Evolutionary conservation across 2,888 invertebrate species (phyloP).

Genomic region (Dichetophora obliterata): DNA sequence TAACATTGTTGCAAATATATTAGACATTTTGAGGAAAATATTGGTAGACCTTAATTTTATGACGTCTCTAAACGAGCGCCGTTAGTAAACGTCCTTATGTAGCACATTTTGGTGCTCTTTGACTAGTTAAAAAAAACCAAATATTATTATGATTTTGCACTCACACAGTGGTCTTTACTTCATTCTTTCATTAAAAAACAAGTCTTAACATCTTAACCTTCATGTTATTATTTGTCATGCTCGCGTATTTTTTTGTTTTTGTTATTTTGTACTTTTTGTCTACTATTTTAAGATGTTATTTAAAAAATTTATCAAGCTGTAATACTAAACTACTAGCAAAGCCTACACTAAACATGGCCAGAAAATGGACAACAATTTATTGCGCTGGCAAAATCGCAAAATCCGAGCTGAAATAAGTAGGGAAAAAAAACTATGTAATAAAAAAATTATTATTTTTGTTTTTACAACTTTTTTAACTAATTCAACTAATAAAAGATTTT

Average conservation of each 20-base stretch:
- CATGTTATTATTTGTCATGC: not conserved
- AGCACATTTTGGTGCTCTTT: too few species aligned
- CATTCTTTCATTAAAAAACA: not conserved
- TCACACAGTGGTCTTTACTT: not conserved
- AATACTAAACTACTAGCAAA: not conserved
- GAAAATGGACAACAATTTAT: slow-evolving; percentile 7
- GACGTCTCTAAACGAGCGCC: too few species aligned
- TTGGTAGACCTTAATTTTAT: too few species aligned
- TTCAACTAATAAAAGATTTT: not conserved
- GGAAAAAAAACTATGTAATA: not conserved
- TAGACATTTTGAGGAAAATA: too few species aligned
- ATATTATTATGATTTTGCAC: too few species aligned
- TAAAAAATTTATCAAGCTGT: slow-evolving; percentile 20
- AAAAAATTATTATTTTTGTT: not conserved
- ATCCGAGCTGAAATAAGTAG: not conserved
- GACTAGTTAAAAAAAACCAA: too few species aligned
- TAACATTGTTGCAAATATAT: too few species aligned
- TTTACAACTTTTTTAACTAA: not conserved
- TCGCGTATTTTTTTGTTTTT: not conserved
- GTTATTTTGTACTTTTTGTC: not conserved
- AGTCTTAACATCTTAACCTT: not conserved
- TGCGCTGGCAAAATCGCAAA: not conserved
- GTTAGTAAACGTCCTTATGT: too few species aligned
- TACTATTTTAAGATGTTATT: not conserved
- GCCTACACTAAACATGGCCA: not conserved